Percentiles rank a stretch among this genome's conserved stretches.
phyloP scores from a whole-genome alignment of 2,888 invertebrate genomes.

The Lycocerus yunnanus region DNA sequence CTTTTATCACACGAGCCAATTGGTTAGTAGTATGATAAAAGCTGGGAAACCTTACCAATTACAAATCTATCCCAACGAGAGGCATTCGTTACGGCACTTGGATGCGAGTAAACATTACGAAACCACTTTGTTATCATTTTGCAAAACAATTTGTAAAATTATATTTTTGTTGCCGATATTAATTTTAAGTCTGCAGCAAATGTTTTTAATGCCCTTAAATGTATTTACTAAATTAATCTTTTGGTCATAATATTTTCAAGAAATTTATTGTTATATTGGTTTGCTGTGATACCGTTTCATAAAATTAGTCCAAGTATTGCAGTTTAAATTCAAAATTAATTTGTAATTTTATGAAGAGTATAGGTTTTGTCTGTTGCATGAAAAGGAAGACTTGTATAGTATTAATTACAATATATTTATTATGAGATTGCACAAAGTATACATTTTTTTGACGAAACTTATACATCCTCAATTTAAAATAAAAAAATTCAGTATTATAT shows the following conservation, averaged over 20 bases:
- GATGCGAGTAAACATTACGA: conserved; percentile 97
- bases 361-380: neutral
- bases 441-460: neutral
- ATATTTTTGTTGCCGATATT: conserved; percentile 1
- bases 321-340: neutral
- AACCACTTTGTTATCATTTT: conserved; percentile 91
- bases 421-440: neutral
- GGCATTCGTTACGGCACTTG: conserved; percentile 92
- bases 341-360: neutral
- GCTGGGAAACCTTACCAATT: conserved; percentile 96
- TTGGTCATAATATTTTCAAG: neutral
- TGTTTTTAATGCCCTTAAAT: neutral
- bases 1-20: conserved; percentile 91
- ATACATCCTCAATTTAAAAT: neutral
- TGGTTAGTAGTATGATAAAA: conserved; percentile 87
- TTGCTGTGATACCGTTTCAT: neutral
- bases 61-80: conserved; percentile 94
- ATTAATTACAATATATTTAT: neutral
- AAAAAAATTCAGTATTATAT: neutral
- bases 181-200: conserved; percentile 1
- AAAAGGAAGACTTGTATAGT: neutral
- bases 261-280: neutral
- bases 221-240: neutral
- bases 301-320: neutral
- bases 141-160: conserved; percentile 72